A percentile compares a stretch with the other conserved stretches of the same genome.
Conservation (phyloP, 2,797 vertebrate species). For the Pachyuromys duprasi region DNA sequence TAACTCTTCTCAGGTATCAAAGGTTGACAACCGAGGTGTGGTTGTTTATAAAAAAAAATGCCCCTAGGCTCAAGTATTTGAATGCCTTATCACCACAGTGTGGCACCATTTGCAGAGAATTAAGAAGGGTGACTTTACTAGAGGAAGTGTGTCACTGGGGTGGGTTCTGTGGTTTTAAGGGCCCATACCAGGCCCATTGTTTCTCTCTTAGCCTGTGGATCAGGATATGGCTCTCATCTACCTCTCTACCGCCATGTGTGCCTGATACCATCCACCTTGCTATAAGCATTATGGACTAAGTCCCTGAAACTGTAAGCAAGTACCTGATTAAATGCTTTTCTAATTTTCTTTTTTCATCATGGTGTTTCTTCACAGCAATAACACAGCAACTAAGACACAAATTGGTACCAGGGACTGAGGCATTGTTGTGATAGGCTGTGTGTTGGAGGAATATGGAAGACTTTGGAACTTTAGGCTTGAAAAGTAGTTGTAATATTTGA, state of each 20-base stretch:
- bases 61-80: not conserved
- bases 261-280: no score
- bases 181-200: not conserved
- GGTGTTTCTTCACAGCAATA: not conserved
- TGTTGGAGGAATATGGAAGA: not conserved
- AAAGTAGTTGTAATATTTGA: not conserved
- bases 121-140: not conserved
- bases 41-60: not conserved
- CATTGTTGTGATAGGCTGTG: not conserved
- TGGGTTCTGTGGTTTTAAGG: not conserved
- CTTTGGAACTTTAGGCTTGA: not conserved
- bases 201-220: not conserved
- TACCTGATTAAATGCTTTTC: not conserved
- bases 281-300: not conserved
- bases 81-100: not conserved
- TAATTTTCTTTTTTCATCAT: no score
- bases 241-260: not conserved
- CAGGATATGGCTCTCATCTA: not conserved
- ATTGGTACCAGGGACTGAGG: not conserved
- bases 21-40: conserved; percentile 32
- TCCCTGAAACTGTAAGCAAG: not conserved
- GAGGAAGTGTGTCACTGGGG: not conserved
- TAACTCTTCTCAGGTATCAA: conserved; percentile 54
- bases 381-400: not conserved
- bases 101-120: not conserved